Conservation (phyloP, 1,140 invertebrate species). For the Phortica variegata region DNA sequence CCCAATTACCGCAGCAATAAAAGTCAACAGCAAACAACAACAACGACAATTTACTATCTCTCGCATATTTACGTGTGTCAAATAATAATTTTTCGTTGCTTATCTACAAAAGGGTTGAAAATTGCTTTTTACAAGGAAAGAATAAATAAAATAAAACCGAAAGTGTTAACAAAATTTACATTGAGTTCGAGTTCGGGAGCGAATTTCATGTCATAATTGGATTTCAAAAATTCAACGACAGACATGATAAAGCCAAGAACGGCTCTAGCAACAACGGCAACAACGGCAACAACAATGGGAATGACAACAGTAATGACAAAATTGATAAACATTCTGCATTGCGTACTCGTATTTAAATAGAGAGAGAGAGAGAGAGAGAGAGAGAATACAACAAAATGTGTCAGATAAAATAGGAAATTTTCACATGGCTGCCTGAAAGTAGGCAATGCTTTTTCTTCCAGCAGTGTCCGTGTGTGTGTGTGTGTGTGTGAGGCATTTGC, state of each 20-base stretch:
- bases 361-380: conserved; percentile 4
- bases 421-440: conserved; percentile 16
- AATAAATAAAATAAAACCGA: conserved; percentile 27
- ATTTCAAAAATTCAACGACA: conserved; percentile 29
- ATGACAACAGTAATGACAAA: background rate
- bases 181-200: conserved; percentile 52
- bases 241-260: conserved; percentile 3
- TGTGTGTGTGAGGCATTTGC: too few species aligned
- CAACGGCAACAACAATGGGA: background rate
- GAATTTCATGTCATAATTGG: conserved; percentile 55
- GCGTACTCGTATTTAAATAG: background rate
- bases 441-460: too few species aligned
- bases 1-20: conserved; percentile 53
- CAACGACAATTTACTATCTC: conserved; percentile 21
- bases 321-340: conserved; percentile 26
- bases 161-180: conserved; percentile 42
- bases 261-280: background rate
- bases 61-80: conserved; percentile 47
- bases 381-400: too few species aligned
- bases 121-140: background rate
- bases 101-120: conserved; percentile 11
- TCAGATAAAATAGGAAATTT: background rate
- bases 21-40: conserved; percentile 37
- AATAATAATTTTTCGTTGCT: conserved; percentile 44
- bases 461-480: too few species aligned